Evolutionary conservation across 2,797 vertebrate species (phyloP).

Genomic region (Eulemur albifrons): DNA sequence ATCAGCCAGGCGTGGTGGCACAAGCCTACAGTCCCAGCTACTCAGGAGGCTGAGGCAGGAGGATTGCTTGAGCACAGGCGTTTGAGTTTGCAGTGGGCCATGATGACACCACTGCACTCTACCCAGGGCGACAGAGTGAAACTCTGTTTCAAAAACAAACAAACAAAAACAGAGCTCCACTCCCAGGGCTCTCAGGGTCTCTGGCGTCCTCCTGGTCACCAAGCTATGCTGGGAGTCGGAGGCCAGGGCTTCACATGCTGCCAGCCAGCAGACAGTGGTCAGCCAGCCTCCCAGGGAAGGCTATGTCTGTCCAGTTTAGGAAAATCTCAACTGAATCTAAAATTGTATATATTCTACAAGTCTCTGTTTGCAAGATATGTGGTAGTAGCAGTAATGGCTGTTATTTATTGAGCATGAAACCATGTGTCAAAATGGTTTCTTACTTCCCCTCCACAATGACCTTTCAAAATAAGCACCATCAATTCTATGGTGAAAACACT

Average conservation of each 20-base stretch:
- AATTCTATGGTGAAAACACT: not conserved
- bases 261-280: not conserved
- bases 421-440: fast-evolving
- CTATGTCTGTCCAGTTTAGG: not conserved
- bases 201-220: not conserved
- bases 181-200: not conserved
- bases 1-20: too few relatives aligned
- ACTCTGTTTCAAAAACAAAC: too few relatives aligned
- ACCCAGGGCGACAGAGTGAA: too few relatives aligned
- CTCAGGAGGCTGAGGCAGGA: too few relatives aligned
- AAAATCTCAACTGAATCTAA: not conserved
- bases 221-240: not conserved
- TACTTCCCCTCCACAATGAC: not conserved
- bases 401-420: not conserved
- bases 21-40: too few relatives aligned
- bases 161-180: not conserved
- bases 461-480: not conserved
- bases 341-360: not conserved
- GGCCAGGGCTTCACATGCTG: not conserved
- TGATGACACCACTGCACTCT: too few relatives aligned
- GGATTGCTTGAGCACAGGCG: too few relatives aligned
- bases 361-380: not conserved
- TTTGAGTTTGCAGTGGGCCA: too few relatives aligned
- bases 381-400: not conserved
- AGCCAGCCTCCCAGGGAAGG: not conserved